Evolutionary conservation across 2,888 invertebrate species (phyloP).

Genomic region (Clunio marinus): DNA sequence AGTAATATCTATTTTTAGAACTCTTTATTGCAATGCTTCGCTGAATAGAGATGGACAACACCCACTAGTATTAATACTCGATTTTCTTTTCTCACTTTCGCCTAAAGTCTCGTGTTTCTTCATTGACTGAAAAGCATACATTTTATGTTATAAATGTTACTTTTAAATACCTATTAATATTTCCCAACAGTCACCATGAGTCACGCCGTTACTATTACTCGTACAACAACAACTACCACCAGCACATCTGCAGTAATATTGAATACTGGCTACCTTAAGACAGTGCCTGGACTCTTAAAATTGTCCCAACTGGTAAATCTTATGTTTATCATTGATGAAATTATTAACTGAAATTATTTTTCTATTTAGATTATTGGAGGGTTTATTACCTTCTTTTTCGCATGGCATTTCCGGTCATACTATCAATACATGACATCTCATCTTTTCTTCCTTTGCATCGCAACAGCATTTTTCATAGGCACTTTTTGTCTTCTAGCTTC

Average conservation of each 20-base stretch:
- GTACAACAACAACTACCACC: constrained; percentile 77
- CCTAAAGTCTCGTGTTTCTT: no score
- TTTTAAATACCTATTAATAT: background rate
- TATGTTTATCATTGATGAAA: background rate
- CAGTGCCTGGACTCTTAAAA: constrained; percentile 74
- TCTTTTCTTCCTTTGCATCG: constrained; percentile 68
- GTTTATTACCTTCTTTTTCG: constrained; percentile 53
- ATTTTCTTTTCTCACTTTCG: no score
- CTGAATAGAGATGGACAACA: constrained; percentile 19
- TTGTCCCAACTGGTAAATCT: constrained; percentile 70
- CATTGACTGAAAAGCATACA: no score
- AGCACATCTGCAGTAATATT: constrained; percentile 71
- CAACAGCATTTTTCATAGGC: constrained; percentile 72
- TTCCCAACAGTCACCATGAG: constrained; percentile 61
- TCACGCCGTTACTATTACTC: constrained; percentile 80
- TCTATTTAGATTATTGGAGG: background rate
- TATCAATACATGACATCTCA: constrained; percentile 52
- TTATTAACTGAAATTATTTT: background rate
- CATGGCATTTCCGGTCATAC: constrained; percentile 55
- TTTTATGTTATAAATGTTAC: background rate
- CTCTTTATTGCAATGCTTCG: background rate
- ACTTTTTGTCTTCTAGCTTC: constrained; percentile 71
- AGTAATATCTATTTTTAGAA: background rate
- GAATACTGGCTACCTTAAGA: constrained; percentile 76
- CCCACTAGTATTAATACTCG: no score